Conservation (phyloP, 2,888 invertebrate genomes). For the Chelonus formosanus region DNA sequence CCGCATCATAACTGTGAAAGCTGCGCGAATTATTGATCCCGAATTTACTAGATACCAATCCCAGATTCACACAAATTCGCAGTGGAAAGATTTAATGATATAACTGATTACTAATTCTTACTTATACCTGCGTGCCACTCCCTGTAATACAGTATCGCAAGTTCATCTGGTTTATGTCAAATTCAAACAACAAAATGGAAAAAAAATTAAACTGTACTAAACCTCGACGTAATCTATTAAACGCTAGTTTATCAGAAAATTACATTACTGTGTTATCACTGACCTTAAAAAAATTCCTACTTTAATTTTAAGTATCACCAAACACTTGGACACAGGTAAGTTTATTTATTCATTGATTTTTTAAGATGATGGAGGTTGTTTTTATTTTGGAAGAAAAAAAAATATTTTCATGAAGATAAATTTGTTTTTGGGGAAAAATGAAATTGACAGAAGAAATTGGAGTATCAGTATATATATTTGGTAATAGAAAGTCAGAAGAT, state of each 20-base stretch:
- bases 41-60: neutral
- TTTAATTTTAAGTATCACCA: too few species aligned
- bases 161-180: conserved; percentile 49
- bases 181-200: conserved; percentile 31
- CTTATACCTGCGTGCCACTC: conserved; percentile 25
- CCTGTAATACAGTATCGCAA: conserved; percentile 47
- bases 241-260: conserved; percentile 60
- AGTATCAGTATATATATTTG: too few species aligned
- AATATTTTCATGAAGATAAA: too few species aligned
- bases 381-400: too few species aligned
- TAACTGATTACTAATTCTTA: conserved; percentile 14
- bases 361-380: too few species aligned
- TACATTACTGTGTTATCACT: conserved; percentile 43
- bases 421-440: too few species aligned
- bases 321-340: too few species aligned
- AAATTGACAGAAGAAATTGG: too few species aligned
- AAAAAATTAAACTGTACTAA: conserved; percentile 53
- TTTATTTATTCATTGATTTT: too few species aligned
- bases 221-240: conserved; percentile 59
- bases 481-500: too few species aligned
- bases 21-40: conserved; percentile 6
- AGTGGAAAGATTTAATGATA: neutral
- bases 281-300: neutral
- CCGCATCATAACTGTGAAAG: conserved; percentile 22
- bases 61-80: conserved; percentile 1